phyloP scores from a whole-genome alignment of 2,113 vertebrate genomes.

The Athene noctua region DNA sequence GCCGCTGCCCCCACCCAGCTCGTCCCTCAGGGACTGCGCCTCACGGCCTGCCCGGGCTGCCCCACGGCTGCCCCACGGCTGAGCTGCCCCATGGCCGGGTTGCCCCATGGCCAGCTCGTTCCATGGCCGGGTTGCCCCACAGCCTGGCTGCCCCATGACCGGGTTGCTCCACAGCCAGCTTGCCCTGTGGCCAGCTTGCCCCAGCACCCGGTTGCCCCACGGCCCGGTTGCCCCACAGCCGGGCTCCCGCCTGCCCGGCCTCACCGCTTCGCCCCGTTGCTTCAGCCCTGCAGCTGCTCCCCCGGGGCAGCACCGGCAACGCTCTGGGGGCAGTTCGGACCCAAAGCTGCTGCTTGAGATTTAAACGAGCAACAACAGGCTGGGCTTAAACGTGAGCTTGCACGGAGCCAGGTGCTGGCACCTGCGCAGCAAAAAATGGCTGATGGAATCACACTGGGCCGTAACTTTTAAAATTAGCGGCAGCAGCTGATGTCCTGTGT shows the following conservation, averaged over 20 bases:
- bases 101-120: too few species aligned
- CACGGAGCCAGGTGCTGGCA: neutral
- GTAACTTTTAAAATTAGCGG: neutral
- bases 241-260: neutral
- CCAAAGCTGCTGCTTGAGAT: neutral
- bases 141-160: neutral
- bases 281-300: neutral
- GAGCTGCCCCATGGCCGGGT: too few species aligned
- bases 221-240: neutral
- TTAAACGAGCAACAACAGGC: neutral
- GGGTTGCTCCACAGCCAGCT: neutral
- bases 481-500: neutral
- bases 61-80: too few species aligned
- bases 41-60: neutral
- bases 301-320: neutral
- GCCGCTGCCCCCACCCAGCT: neutral
- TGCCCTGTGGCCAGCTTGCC: too few species aligned
- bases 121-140: too few species aligned
- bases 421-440: neutral
- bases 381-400: neutral
- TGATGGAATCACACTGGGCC: neutral
- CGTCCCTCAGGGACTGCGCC: neutral
- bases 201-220: too few species aligned
- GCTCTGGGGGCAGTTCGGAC: neutral
- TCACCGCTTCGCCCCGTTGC: fast-evolving